A percentile compares a stretch with the other conserved stretches of the same genome.
phyloP scores from a whole-genome alignment of 1,140 invertebrate genomes.

The Anoplophora glabripennis region DNA sequence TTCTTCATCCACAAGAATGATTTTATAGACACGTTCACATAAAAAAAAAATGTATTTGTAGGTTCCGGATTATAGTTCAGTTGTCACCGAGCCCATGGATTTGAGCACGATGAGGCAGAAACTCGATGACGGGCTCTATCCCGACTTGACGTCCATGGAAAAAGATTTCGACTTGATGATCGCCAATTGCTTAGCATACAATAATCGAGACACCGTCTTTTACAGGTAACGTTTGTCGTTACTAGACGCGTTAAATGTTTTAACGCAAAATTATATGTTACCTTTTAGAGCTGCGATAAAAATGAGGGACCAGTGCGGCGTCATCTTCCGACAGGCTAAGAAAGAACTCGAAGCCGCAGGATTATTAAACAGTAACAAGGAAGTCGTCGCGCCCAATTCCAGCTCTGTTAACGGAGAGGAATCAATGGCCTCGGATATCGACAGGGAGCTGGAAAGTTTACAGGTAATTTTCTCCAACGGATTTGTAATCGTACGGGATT shows the following conservation, averaged over 20 bases:
- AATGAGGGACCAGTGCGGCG: constrained; percentile 80
- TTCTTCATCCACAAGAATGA: no score
- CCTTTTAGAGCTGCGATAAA: constrained; percentile 76
- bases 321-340: constrained; percentile 72
- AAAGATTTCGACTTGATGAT: constrained; percentile 92
- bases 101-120: constrained; percentile 87
- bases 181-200: constrained; percentile 91
- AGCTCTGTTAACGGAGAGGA: constrained; percentile 42
- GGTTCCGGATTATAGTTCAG: constrained; percentile 89
- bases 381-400: constrained; percentile 25
- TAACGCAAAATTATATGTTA: background rate
- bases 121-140: constrained; percentile 74
- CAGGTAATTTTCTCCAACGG: constrained; percentile 36
- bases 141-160: constrained; percentile 76
- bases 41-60: no score
- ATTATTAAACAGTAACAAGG: constrained; percentile 46
- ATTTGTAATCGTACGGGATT: background rate
- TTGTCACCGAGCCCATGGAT: constrained; percentile 95
- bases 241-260: background rate
- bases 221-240: constrained; percentile 43
- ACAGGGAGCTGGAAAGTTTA: constrained; percentile 51
- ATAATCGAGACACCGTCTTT: constrained; percentile 89
- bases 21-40: no score
- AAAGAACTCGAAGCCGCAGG: constrained; percentile 71
- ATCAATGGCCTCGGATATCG: constrained; percentile 52